These are phyloP conservation scores for Sinonovacula constricta DNA, from an alignment of 1,140 invertebrate genomes.

Conservation along the genomic window DNA sequence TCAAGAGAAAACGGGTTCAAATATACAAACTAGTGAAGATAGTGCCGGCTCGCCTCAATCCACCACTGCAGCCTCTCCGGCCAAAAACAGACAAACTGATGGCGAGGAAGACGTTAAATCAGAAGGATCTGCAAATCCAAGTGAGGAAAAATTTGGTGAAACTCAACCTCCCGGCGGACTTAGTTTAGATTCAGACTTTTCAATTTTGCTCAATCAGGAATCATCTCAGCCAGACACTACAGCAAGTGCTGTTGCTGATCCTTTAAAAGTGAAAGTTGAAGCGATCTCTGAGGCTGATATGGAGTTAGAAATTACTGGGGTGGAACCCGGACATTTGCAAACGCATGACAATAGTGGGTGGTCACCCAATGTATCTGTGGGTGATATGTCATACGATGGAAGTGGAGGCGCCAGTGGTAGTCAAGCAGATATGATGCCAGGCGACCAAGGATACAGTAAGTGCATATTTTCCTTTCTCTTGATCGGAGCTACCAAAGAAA, in stretches of 20 bases:
- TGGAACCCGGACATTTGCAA: conserved; percentile 8
- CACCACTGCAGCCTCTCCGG: conserved; percentile 5
- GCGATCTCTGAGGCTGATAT: conserved; percentile 19
- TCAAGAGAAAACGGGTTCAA: too few relatives aligned
- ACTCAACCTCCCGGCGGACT: conserved; percentile 23
- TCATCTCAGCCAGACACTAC: too few relatives aligned
- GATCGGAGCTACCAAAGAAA: too few relatives aligned
- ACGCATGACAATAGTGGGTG: too few relatives aligned
- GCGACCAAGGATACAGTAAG: conserved; percentile 30
- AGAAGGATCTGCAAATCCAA: conserved; percentile 37
- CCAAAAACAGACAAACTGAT: not conserved
- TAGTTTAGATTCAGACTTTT: conserved; percentile 34
- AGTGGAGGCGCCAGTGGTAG: too few relatives aligned
- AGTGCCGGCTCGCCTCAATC: too few relatives aligned
- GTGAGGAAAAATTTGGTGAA: conserved; percentile 21
- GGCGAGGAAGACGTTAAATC: conserved; percentile 32
- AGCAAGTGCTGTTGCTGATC: too few relatives aligned
- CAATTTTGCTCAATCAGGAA: too few relatives aligned
- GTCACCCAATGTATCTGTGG: too few relatives aligned
- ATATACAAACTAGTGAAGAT: conserved; percentile 35
- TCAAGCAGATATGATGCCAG: not conserved
- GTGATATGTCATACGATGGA: too few relatives aligned
- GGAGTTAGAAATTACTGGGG: conserved; percentile 42
- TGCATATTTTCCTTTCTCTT: too few relatives aligned
- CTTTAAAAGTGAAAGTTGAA: conserved; percentile 40